These are phyloP conservation scores for Drosophila ohnishii DNA, from an alignment of 1,140 invertebrate species.

Conservation along the genomic window DNA sequence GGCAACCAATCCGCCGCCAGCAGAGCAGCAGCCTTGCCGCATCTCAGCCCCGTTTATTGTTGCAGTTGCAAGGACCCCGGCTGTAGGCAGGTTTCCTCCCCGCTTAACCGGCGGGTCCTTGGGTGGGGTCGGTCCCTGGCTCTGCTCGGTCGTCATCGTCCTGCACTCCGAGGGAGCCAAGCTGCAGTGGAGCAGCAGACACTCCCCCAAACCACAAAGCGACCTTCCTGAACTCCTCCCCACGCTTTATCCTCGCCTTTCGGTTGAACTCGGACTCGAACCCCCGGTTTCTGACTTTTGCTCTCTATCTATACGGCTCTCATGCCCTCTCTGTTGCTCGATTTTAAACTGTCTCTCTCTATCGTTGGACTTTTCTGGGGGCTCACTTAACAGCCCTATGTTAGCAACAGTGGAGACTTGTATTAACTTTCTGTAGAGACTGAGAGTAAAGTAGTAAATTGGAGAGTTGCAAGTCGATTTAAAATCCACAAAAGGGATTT, in stretches of 20 bases:
- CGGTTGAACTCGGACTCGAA: slow-evolving; percentile 18
- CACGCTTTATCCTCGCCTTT: background rate
- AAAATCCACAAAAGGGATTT: background rate
- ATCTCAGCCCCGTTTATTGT: slow-evolving; percentile 48
- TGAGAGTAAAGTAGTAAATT: no score
- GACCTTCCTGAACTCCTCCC: background rate
- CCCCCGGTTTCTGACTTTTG: background rate
- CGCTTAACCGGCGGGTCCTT: background rate
- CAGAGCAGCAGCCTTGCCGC: slow-evolving; percentile 51
- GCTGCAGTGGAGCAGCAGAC: slow-evolving; percentile 33
- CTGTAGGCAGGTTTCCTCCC: slow-evolving; percentile 24
- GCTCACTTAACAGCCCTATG: slow-evolving; percentile 3
- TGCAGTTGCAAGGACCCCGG: slow-evolving; percentile 48
- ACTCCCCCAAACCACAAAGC: slow-evolving; percentile 19
- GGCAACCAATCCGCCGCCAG: slow-evolving; percentile 69
- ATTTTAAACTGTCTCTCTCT: slow-evolving; percentile 3
- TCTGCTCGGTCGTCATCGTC: slow-evolving; percentile 12
- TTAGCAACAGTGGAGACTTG: slow-evolving; percentile 12
- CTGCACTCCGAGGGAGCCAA: slow-evolving; percentile 34
- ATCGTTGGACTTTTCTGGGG: background rate
- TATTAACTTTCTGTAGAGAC: slow-evolving; percentile 3
- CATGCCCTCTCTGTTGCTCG: slow-evolving; percentile 2
- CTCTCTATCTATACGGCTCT: slow-evolving; percentile 25
- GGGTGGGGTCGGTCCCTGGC: background rate
- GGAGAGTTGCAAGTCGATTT: slow-evolving; percentile 12